Evolutionary conservation across 2,888 invertebrate species (phyloP), one percentile per base, ranked within the genome.

Genomic region (Ecliptopera silaceata): DNA sequence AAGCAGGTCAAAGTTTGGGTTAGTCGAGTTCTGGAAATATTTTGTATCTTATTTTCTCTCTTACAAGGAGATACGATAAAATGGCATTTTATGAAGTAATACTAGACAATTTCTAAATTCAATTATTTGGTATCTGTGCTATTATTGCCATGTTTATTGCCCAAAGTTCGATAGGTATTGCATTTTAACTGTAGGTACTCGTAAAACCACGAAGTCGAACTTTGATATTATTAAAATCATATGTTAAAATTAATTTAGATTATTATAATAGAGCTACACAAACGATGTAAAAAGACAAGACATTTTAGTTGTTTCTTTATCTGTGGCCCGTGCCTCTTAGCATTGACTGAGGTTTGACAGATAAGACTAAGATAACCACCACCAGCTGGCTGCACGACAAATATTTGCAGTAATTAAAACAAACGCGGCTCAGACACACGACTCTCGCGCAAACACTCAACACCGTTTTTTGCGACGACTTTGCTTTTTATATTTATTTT

Each of bases 301-400:
- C 15, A 11, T 26, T 43, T 46, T 8, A 43, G 26, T 51, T 36
- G 65, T 66, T 65, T 70, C 65, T 73, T 74, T 75, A 70, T 68
- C 62, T 72, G 64, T 77, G 75, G 81, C 82, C 80, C 85, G 87
- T 84, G 86, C 82, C 80, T 75, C 78, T 70, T 74, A 86, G 83
- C 88, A 89, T 89, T 88, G 90, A 90, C 89, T 88, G 86, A 77
- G 86, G 83, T 89, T 91, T 90, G 90, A 88, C 90, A 90, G 90
- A 90, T 90, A 91, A 89, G 75, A 75, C 75, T 65, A 65, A 84
- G 89, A 88, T 89, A 88, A 88, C 80, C 73, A 76, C 72, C 77
- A 81, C 81, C 84, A 86, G 81, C 81, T 83, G 84, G 83, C 79
- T 82, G 80, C 77, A 77, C 70, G 65, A 75, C 81, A 84, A 90